Conservation (phyloP, 2,888 invertebrate genomes). For the Pedicia rivosa region DNA sequence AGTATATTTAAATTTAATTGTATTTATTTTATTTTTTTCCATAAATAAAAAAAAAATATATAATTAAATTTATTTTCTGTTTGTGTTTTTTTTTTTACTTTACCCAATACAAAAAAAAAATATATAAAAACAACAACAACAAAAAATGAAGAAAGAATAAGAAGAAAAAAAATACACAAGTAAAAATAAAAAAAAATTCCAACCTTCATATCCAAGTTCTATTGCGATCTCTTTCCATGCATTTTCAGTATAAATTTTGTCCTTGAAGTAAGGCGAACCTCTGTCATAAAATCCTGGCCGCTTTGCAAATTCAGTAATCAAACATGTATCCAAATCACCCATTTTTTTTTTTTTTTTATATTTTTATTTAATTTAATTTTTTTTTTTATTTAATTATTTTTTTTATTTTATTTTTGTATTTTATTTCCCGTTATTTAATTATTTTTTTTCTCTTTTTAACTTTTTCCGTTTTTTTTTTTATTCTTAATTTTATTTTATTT, state of each 20-base stretch:
- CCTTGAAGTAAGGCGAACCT: conserved; percentile 24
- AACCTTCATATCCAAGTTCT: conserved; percentile 28
- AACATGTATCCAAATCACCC: conserved; percentile 28
- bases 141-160: conserved; percentile 4
- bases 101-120: too few species aligned
- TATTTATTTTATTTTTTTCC: too few species aligned
- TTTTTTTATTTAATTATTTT: conserved; percentile 1
- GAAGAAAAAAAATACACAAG: background rate
- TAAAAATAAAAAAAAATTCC: conserved; percentile 10
- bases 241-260: conserved; percentile 23
- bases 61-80: too few species aligned
- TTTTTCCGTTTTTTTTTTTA: background rate
- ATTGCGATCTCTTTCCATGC: conserved; percentile 28
- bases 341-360: conserved; percentile 17
- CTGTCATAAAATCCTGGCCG: conserved; percentile 29
- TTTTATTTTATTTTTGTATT: background rate
- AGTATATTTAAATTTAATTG: too few species aligned
- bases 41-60: too few species aligned
- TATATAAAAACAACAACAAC: too few species aligned
- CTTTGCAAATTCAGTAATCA: conserved; percentile 24
- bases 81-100: too few species aligned
- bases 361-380: conserved; percentile 1
- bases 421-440: background rate
- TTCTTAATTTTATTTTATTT: background rate
- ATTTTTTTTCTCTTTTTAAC: background rate